Base-by-base conservation (phyloP, 1,140 invertebrate species). In the Fragariocoptes setiger region DNA sequence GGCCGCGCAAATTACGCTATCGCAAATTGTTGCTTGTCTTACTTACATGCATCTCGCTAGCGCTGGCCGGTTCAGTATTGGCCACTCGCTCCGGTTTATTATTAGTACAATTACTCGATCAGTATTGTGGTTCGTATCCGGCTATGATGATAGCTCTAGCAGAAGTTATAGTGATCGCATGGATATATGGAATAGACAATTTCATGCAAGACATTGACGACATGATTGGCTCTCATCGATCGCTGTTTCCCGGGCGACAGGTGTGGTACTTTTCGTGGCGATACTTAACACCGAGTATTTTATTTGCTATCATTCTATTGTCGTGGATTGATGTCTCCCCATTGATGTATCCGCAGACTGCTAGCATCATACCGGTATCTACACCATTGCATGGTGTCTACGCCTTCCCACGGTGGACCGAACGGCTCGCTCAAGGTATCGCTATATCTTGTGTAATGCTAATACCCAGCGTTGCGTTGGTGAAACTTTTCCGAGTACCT, bases 181-280 rank as follows among this genome's bases (percentile, higher is more conserved):
- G 74, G 72, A 65, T 79, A 2, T 79, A 79, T 53, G 76, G 76
- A 0, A 69, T 73, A 1, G 69, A 76, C 51, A 65, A 73, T 31
- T 79, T 79, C 52, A 61, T 74, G 35, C 64, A 72, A 21, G 72
- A 78, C 47, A 72, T 77, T 12, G 20, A 40, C 25, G 25, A 31
- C 25, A 31, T 31, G 25, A 31, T 31, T 31, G n/a, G 25, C n/a
- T 8, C n/a, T 31, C 25, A 31, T 31, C 8, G 25, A 31, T 8
- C 8, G 8, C 25, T 31, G n/a, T 31, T 31, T 31, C 25, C 25
- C 25, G 8, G 8, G n/a, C 25, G 25, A 31, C 8, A 8, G 8
- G 8, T 8, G 8, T 31, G 25, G 25, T 31, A 31, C 25, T 31
- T 31, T n/a, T n/a, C n/a, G 25, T 31, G 25, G 25, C 25, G 25